Percentiles rank a stretch among this genome's conserved stretches.
Evolutionary conservation across 2,888 invertebrate species (phyloP).

Genomic region (Gonocerus acuteangulatus): DNA sequence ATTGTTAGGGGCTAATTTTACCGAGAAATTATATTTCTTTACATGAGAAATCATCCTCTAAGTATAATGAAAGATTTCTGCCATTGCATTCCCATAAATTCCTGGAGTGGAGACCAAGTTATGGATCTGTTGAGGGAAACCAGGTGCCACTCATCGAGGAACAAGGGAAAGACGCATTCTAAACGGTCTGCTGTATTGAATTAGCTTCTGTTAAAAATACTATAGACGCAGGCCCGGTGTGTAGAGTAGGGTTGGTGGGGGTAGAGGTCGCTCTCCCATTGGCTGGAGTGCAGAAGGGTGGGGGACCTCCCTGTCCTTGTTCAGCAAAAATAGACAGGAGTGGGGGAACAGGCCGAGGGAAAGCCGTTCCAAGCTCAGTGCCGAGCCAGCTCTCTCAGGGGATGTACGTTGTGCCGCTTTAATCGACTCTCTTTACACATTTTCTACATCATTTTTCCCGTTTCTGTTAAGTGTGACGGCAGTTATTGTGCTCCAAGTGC

Average conservation of each 20-base stretch:
- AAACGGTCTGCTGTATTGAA: no score
- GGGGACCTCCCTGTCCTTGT: slow-evolving; percentile 7
- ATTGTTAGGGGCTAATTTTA: no score
- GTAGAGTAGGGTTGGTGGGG: slow-evolving; percentile 3
- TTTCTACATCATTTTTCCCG: background rate
- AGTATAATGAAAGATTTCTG: no score
- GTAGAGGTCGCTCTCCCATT: background rate
- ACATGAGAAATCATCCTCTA: no score
- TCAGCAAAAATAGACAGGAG: slow-evolving; percentile 7
- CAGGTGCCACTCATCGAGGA: no score
- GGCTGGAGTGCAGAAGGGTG: background rate
- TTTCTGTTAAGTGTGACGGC: background rate
- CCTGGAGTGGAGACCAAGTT: no score
- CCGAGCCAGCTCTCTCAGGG: slow-evolving; percentile 6
- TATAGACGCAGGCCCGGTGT: slow-evolving; percentile 5
- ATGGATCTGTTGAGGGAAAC: no score
- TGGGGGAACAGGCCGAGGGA: slow-evolving; percentile 10
- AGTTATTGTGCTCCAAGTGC: background rate
- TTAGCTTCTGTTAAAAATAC: background rate
- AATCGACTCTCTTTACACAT: background rate
- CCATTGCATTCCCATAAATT: no score
- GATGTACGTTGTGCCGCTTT: background rate
- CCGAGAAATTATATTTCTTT: no score
- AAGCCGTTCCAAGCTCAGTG: slow-evolving; percentile 1
- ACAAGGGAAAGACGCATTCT: no score